Percentiles rank a stretch among this genome's conserved stretches.
These are phyloP conservation scores for Gastrophryne carolinensis DNA, from an alignment of 2,797 vertebrate species.

Conservation along the genomic window DNA sequence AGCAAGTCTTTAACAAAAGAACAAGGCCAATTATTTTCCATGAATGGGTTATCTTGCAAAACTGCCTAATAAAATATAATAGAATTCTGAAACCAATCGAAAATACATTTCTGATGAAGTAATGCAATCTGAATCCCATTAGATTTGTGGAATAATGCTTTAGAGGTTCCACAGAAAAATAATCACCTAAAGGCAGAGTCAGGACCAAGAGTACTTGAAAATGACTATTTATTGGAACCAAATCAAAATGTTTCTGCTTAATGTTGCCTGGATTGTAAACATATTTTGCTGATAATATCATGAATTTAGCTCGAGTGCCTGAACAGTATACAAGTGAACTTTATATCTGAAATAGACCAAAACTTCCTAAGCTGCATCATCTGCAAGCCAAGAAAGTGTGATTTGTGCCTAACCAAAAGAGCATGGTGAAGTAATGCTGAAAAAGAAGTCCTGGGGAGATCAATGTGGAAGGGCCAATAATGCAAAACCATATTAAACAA, in stretches of 20 bases:
- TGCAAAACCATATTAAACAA: no score
- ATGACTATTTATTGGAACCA: conserved; percentile 19
- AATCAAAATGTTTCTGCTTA: background rate
- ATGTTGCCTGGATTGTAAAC: background rate
- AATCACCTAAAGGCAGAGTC: background rate
- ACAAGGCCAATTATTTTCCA: background rate
- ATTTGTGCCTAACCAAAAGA: no score
- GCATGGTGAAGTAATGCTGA: no score
- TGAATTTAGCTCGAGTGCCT: background rate
- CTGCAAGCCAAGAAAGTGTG: background rate
- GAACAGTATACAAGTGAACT: background rate
- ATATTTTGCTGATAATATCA: background rate
- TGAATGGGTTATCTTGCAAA: conserved; percentile 2
- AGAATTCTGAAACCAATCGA: conserved; percentile 1
- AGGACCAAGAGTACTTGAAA: background rate
- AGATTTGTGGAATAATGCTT: conserved; percentile 10
- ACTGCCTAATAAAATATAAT: conserved; percentile 8
- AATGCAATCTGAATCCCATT: conserved; percentile 16
- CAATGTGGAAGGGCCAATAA: no score
- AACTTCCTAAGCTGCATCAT: background rate
- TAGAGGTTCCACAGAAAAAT: conserved; percentile 3
- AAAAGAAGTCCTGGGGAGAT: no score
- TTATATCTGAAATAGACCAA: background rate
- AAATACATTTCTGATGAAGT: conserved; percentile 31
- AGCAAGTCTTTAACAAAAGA: no score